Base-by-base conservation (phyloP, 2,888 invertebrate species). In the Agrochola lychnidis region DNA sequence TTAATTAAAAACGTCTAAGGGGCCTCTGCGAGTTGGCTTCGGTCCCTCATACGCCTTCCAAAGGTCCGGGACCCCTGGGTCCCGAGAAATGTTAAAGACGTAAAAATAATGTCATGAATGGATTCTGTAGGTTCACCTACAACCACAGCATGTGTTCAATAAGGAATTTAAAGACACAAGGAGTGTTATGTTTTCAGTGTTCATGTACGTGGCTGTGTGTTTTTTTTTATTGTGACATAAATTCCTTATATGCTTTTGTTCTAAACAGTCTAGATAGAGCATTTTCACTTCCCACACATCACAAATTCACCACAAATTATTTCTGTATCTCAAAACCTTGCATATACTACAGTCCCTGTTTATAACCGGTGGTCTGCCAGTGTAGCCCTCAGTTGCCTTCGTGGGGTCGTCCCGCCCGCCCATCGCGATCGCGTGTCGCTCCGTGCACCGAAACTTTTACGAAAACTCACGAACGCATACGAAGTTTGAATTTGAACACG, bases 361-460 rank as follows among this genome's bases (percentile, higher is more conserved):
- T 93, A 94, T 94, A 94, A 91, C 90, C 90, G 84, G 90, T 88
- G 88, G 89, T 88, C 79, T 81, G 87, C 85, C 84, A 85, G 79
- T 78, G 64, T 86, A 88, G 86, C 91, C 92, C 92, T 93, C 94
- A 95, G 95, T 95, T 76, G 87, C 89, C 89, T 93, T 92, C 92
- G 93, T 88, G 91, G 92, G 89, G 89, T 91, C 90, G 91, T 70
- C 78, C 87, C 89, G 91, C 83, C 87, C 87, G 88, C 85, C 89
- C 87, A 89, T 70, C 73, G 83, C 80, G 80, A 88, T 73, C 79
- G 83, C 81, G 79, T 82, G 73, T 64, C 73, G 81, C 75, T 73
- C 74, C 73, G 76, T 42, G 45, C 9, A 25, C 14, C 81, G 76
- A 83, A 90, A 88, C 88, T 88, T 88, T 82, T 84, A 77, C 83